Base-by-base conservation (phyloP, 2,113 vertebrate species). In the Ceyx melanurus region DNA sequence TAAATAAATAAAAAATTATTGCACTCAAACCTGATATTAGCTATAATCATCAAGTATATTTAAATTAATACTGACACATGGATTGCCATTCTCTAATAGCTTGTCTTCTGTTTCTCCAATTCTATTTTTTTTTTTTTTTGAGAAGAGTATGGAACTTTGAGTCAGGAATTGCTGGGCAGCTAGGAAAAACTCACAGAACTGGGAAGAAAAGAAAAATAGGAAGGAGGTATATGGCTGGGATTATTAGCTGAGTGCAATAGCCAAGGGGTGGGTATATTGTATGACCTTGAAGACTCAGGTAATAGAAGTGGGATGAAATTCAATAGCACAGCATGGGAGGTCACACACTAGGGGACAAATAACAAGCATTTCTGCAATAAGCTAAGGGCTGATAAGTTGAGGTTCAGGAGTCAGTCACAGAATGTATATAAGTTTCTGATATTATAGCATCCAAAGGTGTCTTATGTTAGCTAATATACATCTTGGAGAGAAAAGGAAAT, bases 281-380 rank as follows among this genome's bases (percentile, higher is more conserved):
- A 76, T 96, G 93, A 92, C 93, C 81, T 42, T 5, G 0, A 93
- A 60, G 81, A 76, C 62, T 91, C 66, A 68, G 65, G 74, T 85
- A 92, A 96, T 92, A 85, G 89, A 94, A 90, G 58, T 73, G 58
- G 73, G 70, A 88, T 95, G 88, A 89, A 96, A 95, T 86, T 84
- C 80, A 88, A 84, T 65, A 95, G 83, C 48, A 54, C 23, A 66
- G 28, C n/a, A 37, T 68, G 40, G 82, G 86, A 81, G 77, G 82
- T 93, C 82, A 45, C 72, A n/a, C 16, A 68, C 65, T 51, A 77
- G n/a, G 54, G 77, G 16, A 83, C 53, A 86, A 75, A 83, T 78
- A 93, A 71, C 73, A 66, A 90, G 51, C 54, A 31, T 72, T 91
- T 89, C 61, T 93, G 57, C 70, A 82, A 40, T 84, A 88, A 82